These are phyloP conservation scores for Ifrita kowaldi DNA, from an alignment of 2,113 vertebrate genomes.

Conservation along the genomic window DNA sequence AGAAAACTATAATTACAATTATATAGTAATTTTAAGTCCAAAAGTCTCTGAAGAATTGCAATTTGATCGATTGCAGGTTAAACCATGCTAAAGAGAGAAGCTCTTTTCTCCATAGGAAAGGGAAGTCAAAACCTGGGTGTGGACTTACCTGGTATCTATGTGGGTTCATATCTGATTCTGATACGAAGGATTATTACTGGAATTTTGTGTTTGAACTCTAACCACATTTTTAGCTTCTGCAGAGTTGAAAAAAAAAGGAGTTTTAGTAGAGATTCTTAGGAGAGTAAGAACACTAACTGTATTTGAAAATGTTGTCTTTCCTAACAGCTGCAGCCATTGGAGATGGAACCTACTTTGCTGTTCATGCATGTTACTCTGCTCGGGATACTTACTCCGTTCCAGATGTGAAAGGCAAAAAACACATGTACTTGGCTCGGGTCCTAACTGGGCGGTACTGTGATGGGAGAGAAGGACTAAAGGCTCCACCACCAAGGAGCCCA, in stretches of 20 bases:
- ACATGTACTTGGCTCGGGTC: constrained; percentile 80
- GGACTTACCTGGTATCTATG: not conserved
- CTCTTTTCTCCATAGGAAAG: not conserved
- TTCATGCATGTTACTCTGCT: constrained; percentile 75
- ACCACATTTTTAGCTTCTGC: not conserved
- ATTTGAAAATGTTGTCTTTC: not conserved
- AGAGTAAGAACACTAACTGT: not conserved
- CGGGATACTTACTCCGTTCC: constrained; percentile 62
- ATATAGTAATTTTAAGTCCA: not conserved
- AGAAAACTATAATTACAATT: not conserved
- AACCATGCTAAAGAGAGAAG: not conserved
- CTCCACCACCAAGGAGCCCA: constrained; percentile 67
- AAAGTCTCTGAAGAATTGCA: not conserved
- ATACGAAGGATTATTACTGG: not conserved
- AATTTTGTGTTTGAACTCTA: not conserved
- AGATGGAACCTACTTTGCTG: constrained; percentile 84
- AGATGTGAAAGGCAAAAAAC: constrained; percentile 51
- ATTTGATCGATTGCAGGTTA: not conserved
- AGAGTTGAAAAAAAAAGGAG: not conserved
- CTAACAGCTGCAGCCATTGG: constrained; percentile 71
- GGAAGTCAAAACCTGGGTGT: not conserved
- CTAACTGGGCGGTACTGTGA: constrained; percentile 71
- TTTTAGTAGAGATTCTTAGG: not conserved
- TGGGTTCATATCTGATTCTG: not conserved
- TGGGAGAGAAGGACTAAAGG: constrained; percentile 33